Evolutionary conservation across 2,888 invertebrate species (phyloP).

Genomic region (Andrena minutula): DNA sequence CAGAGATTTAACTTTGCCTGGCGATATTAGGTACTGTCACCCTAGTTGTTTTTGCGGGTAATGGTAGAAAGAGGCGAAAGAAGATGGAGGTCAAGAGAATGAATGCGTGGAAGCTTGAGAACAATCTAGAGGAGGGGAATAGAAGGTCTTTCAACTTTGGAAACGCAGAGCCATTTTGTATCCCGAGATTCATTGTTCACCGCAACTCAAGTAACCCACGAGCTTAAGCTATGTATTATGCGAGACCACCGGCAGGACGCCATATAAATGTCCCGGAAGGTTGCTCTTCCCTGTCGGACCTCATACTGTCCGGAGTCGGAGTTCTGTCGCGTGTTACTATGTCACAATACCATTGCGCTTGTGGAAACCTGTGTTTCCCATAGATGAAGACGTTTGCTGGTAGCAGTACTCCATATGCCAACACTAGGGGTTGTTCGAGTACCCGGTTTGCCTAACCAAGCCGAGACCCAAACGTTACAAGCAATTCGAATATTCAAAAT

Average conservation of each 20-base stretch:
- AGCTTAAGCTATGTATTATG: constrained; percentile 71
- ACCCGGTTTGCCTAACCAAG: too few species aligned
- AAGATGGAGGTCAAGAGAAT: background rate
- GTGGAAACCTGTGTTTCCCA: constrained; percentile 41
- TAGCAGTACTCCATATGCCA: constrained; percentile 19
- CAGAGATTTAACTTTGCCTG: too few species aligned
- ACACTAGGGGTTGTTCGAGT: background rate
- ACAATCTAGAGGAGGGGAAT: background rate
- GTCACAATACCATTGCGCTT: constrained; percentile 59
- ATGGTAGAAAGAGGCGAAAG: background rate
- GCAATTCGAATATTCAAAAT: too few species aligned
- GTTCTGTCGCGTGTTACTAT: constrained; percentile 67
- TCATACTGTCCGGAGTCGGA: constrained; percentile 62
- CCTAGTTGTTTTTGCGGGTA: too few species aligned
- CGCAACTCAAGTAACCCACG: constrained; percentile 65
- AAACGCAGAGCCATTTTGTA: constrained; percentile 71
- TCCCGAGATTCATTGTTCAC: constrained; percentile 73
- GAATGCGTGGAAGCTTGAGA: background rate
- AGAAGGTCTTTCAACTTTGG: constrained; percentile 53
- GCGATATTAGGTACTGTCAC: too few species aligned
- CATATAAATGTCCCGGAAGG: constrained; percentile 72
- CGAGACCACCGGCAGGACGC: constrained; percentile 66
- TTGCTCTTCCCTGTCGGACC: constrained; percentile 66
- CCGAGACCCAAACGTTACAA: too few species aligned
- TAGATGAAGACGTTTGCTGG: constrained; percentile 49